phyloP scores from a whole-genome alignment of 2,888 invertebrate genomes.

The Cerastis rubricosa region DNA sequence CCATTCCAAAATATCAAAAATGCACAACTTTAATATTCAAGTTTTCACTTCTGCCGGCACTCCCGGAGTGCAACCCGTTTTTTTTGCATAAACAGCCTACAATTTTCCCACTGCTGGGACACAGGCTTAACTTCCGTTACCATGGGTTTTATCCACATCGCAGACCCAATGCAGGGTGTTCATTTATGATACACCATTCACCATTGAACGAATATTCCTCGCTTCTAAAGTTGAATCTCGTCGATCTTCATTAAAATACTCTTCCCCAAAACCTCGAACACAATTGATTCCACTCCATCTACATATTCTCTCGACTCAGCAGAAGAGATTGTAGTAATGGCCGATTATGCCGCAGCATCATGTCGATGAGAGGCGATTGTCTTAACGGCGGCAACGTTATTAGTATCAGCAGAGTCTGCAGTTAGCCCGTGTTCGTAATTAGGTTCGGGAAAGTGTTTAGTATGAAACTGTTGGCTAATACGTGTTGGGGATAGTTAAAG shows the following conservation, averaged over 20 bases:
- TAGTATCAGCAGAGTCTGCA: slow-evolving; percentile 47
- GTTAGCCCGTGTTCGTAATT: slow-evolving; percentile 28
- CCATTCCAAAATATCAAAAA: too few species aligned
- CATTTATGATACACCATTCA: neutral
- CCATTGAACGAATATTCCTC: neutral
- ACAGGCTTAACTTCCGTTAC: too few species aligned
- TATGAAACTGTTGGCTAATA: slow-evolving; percentile 21
- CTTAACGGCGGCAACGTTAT: slow-evolving; percentile 47
- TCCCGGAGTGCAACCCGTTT: too few species aligned
- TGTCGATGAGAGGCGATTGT: slow-evolving; percentile 53
- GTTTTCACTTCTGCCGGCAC: too few species aligned
- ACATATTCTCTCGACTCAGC: slow-evolving; percentile 33
- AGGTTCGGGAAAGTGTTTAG: slow-evolving; percentile 12
- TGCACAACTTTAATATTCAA: too few species aligned
- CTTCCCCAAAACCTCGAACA: neutral
- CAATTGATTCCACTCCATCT: slow-evolving; percentile 35
- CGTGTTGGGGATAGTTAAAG: neutral
- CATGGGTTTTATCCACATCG: too few species aligned
- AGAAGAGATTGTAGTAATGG: slow-evolving; percentile 61
- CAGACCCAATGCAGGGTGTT: too few species aligned
- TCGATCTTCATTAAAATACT: neutral
- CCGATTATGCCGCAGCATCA: slow-evolving; percentile 56
- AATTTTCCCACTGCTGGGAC: too few species aligned
- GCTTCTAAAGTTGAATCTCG: neutral
- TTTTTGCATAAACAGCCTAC: too few species aligned